Percentiles rank a stretch among this genome's conserved stretches.
These are phyloP conservation scores for Drosophila acutilabella DNA, from an alignment of 2,888 invertebrate species.

Conservation along the genomic window DNA sequence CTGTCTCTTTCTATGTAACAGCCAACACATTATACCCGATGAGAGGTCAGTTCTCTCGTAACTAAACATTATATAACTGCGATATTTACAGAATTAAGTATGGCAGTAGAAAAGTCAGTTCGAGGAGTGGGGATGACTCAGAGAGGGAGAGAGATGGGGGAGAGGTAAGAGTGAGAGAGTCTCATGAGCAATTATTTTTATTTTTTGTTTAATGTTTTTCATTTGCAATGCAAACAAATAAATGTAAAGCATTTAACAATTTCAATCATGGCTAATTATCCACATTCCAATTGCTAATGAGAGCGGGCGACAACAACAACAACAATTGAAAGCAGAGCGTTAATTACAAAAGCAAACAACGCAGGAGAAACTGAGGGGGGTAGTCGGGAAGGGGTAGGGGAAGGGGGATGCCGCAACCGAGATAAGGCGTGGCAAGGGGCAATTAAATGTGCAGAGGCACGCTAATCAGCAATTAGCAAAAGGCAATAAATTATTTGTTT, in stretches of 20 bases:
- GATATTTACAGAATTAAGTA: conserved; percentile 48
- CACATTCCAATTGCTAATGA: conserved; percentile 68
- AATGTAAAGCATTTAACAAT: conserved; percentile 65
- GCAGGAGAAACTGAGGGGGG: neutral
- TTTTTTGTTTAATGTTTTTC: conserved; percentile 29
- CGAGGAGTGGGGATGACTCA: conserved; percentile 49
- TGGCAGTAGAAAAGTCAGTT: conserved; percentile 65
- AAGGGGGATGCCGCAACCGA: neutral
- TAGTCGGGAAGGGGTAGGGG: neutral
- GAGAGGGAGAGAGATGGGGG: conserved; percentile 1
- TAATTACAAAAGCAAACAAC: conserved; percentile 66
- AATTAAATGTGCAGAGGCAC: conserved; percentile 52
- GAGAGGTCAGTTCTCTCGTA: conserved; percentile 29
- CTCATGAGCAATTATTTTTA: neutral
- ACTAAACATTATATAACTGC: conserved; percentile 50
- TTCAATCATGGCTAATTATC: conserved; percentile 76
- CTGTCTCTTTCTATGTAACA: neutral
- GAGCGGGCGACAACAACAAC: conserved; percentile 45
- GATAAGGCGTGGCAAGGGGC: conserved; percentile 32
- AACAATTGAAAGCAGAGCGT: conserved; percentile 32
- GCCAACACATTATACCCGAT: neutral
- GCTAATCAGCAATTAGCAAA: conserved; percentile 74
- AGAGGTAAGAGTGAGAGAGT: neutral
- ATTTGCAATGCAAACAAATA: conserved; percentile 76
- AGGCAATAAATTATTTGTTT: conserved; percentile 65